Evolutionary conservation across 2,888 invertebrate species (phyloP).

Genomic region (Coelopa pilipes): DNA sequence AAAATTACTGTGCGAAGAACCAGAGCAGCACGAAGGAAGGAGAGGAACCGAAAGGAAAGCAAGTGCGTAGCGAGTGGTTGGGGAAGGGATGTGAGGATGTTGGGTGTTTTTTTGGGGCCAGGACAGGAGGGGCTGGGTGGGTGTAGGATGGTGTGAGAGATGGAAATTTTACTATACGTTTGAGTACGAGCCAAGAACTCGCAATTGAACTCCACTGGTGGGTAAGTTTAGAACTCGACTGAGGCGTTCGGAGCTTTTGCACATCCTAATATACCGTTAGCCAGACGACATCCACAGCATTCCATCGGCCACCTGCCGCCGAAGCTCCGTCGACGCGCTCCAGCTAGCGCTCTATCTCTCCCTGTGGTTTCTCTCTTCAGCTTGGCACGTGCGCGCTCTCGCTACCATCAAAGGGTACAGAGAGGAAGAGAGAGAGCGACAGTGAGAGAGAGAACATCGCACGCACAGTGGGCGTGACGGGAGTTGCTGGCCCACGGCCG

Average conservation of each 20-base stretch:
- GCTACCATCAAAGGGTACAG: conserved; percentile 13
- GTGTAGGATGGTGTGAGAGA: no score
- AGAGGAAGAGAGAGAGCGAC: no score
- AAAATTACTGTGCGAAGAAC: no score
- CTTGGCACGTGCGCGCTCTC: neutral
- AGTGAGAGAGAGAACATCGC: no score
- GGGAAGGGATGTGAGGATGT: no score
- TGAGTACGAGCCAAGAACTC: conserved; percentile 66
- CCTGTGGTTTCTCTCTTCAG: neutral
- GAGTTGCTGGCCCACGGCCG: neutral
- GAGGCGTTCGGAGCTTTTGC: conserved; percentile 49
- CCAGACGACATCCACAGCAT: conserved; percentile 19
- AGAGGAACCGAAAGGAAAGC: no score
- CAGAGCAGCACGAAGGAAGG: no score
- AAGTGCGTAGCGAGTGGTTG: no score
- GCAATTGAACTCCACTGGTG: conserved; percentile 64
- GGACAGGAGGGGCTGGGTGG: no score
- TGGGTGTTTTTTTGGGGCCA: no score
- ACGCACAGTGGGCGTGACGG: neutral
- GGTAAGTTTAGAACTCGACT: conserved; percentile 68
- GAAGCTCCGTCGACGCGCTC: neutral
- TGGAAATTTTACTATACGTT: conserved; percentile 58
- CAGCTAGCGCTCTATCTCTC: neutral
- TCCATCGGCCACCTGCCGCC: neutral
- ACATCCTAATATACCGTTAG: conserved; percentile 36